Evolutionary conservation across 2,888 invertebrate species (phyloP).

Genomic region (Lithosia quadra): DNA sequence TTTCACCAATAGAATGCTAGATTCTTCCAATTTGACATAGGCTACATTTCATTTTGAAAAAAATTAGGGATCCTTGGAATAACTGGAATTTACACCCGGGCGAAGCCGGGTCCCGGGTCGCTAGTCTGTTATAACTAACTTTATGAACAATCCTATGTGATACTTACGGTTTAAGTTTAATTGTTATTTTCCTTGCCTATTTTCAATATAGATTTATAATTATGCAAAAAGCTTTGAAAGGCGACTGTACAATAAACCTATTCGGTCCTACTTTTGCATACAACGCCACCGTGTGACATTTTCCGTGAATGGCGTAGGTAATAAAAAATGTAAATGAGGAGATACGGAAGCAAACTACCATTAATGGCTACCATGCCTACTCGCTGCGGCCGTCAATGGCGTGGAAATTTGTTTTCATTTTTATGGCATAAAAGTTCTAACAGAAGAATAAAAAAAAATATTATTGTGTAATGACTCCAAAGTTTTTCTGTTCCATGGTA

Average conservation of each 20-base stretch:
- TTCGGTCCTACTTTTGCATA: not conserved
- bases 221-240: too few relatives aligned
- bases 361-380: not conserved
- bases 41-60: too few relatives aligned
- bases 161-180: too few relatives aligned
- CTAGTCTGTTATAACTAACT: too few relatives aligned
- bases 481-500: not conserved
- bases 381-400: not conserved
- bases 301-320: not conserved
- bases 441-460: not conserved
- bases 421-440: not conserved
- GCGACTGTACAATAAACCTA: not conserved
- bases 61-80: too few relatives aligned
- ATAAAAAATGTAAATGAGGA: conserved; percentile 10
- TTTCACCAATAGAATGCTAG: too few relatives aligned
- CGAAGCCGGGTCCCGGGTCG: too few relatives aligned
- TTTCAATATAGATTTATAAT: too few relatives aligned
- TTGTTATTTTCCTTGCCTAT: too few relatives aligned
- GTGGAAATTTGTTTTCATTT: not conserved
- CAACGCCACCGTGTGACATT: not conserved
- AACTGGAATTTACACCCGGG: too few relatives aligned
- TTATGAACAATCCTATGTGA: too few relatives aligned
- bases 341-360: conserved; percentile 6
- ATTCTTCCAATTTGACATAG: too few relatives aligned
- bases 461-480: not conserved